Evolutionary conservation across 2,888 invertebrate genomes (phyloP).

Genomic region (Ichneumon xanthorius): DNA sequence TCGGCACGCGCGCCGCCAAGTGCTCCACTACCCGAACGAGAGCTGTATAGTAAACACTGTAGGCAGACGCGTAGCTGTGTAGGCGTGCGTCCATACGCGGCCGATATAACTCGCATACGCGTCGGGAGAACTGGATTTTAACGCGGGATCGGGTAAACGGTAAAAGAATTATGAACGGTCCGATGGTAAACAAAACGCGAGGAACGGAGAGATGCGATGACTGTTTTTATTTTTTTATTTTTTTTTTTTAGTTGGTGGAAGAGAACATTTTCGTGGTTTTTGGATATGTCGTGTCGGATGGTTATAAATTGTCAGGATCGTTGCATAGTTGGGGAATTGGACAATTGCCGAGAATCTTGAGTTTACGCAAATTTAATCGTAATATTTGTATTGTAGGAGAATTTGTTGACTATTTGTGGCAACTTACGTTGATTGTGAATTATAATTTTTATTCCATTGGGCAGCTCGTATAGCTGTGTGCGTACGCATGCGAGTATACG

Average conservation of each 20-base stretch:
- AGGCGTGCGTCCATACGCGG: neutral
- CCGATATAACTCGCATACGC: neutral
- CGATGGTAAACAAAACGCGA: neutral
- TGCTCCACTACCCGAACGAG: constrained; percentile 77
- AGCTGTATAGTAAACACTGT: constrained; percentile 25
- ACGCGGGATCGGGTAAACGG: neutral
- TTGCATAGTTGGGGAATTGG: too few species aligned
- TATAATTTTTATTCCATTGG: too few species aligned
- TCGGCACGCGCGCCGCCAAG: constrained; percentile 83
- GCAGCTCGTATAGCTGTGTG: neutral
- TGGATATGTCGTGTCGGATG: too few species aligned
- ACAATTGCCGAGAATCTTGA: too few species aligned
- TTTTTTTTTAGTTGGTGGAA: too few species aligned
- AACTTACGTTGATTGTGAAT: too few species aligned
- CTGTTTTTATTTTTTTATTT: too few species aligned
- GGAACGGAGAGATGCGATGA: neutral
- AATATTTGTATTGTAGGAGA: too few species aligned
- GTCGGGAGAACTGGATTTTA: neutral
- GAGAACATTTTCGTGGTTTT: too few species aligned
- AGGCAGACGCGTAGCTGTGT: neutral
- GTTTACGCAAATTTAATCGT: too few species aligned
- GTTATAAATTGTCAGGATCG: too few species aligned
- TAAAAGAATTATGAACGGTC: neutral
- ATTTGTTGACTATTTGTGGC: too few species aligned
- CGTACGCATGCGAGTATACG: neutral